Percentiles rank a stretch among this genome's conserved stretches.
Evolutionary conservation across 2,113 vertebrate genomes (phyloP).

Genomic region (Acanthochromis polyacanthus): DNA sequence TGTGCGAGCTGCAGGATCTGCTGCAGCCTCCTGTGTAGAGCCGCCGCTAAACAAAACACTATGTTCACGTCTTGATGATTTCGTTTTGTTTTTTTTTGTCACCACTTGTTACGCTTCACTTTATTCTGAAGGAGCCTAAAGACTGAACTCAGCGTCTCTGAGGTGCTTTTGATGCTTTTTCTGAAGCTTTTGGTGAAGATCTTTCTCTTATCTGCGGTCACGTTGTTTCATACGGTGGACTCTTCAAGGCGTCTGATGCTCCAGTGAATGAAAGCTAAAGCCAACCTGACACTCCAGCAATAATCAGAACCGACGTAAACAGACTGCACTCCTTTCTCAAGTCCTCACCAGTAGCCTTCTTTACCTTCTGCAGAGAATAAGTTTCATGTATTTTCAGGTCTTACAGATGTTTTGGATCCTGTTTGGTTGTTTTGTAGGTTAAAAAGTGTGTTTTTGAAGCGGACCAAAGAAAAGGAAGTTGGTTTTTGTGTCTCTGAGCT

Average conservation of each 20-base stretch:
- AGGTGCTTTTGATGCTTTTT: constrained; percentile 47
- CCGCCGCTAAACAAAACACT: not conserved
- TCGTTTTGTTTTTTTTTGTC: not conserved
- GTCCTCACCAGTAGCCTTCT: constrained; percentile 5
- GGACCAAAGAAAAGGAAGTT: constrained; percentile 39
- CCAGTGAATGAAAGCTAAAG: constrained; percentile 19
- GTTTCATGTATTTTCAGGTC: constrained; percentile 7
- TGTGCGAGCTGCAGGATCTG: constrained; percentile 83
- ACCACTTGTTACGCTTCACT: constrained; percentile 5
- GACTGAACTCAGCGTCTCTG: not conserved
- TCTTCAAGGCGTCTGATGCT: not conserved
- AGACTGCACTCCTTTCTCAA: constrained; percentile 26
- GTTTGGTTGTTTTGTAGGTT: constrained; percentile 11
- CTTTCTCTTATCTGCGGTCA: not conserved
- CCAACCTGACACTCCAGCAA: constrained; percentile 54
- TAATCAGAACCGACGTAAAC: constrained; percentile 11
- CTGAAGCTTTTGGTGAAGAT: constrained; percentile 16
- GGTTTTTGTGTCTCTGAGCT: constrained; percentile 6
- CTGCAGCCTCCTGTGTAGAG: constrained; percentile 78
- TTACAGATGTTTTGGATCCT: constrained; percentile 6
- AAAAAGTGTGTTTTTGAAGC: constrained; percentile 19
- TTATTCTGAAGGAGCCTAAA: constrained; percentile 20
- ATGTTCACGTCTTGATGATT: constrained; percentile 2
- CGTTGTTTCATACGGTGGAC: not conserved
- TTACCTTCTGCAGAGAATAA: not conserved